Evolutionary conservation across 2,888 invertebrate genomes (phyloP).

Genomic region (Lochmaea capreae): DNA sequence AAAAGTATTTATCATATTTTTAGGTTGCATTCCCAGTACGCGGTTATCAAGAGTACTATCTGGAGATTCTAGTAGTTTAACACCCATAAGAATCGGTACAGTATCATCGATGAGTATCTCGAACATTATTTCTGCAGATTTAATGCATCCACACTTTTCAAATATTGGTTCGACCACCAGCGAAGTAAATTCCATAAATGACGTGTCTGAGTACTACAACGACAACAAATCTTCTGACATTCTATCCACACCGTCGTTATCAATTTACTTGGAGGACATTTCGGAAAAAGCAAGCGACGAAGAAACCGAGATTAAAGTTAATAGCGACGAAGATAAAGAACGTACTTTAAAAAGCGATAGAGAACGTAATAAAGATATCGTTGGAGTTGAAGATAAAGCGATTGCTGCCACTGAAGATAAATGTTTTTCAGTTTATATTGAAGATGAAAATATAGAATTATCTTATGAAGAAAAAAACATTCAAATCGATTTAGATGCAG

Average conservation of each 20-base stretch:
- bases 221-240: background rate
- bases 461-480: background rate
- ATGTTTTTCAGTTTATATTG: background rate
- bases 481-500: background rate
- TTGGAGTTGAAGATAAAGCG: background rate
- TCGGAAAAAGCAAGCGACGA: background rate
- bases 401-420: background rate
- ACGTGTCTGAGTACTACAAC: background rate
- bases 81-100: slow-evolving; percentile 5
- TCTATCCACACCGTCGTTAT: background rate
- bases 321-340: background rate
- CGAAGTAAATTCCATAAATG: background rate
- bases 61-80: slow-evolving; percentile 43
- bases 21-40: slow-evolving; percentile 18
- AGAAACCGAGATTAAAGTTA: background rate
- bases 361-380: background rate
- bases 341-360: background rate
- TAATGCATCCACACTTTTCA: background rate
- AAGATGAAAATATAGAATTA: background rate
- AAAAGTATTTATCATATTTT: background rate
- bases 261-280: background rate
- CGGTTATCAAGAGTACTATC: slow-evolving; percentile 43
- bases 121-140: background rate
- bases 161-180: background rate
- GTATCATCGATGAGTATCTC: background rate